Evolutionary conservation across 2,797 vertebrate species (phyloP).

Genomic region (Lepidocolaptes lacrymiger): DNA sequence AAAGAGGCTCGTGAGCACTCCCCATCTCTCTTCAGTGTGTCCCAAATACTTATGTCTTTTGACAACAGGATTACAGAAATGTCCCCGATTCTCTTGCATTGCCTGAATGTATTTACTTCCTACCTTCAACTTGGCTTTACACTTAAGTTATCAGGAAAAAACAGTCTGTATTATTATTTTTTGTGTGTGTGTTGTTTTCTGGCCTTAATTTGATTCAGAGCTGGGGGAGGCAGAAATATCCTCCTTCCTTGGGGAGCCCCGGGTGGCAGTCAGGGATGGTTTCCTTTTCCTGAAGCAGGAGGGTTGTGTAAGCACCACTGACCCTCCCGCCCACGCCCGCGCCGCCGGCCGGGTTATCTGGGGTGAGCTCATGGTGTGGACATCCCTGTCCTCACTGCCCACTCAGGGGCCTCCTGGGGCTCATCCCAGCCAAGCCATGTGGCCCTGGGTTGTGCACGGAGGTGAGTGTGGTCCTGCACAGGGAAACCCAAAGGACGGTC

Average conservation of each 20-base stretch:
- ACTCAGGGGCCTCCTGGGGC: background rate
- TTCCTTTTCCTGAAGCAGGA: slow-evolving; percentile 39
- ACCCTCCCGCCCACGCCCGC: background rate
- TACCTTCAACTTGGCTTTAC: background rate
- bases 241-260: background rate
- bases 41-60: background rate
- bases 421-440: background rate
- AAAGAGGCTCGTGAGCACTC: background rate
- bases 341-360: background rate
- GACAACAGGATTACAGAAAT: background rate
- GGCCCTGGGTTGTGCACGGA: background rate
- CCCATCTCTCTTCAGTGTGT: background rate
- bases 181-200: background rate
- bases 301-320: background rate
- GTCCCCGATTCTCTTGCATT: background rate
- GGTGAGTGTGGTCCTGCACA: background rate
- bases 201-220: slow-evolving; percentile 44
- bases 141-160: slow-evolving; percentile 25
- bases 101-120: slow-evolving; percentile 11
- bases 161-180: background rate
- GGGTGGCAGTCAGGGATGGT: background rate
- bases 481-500: background rate
- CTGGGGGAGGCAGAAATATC: slow-evolving; percentile 31
- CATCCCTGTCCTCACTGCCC: background rate
- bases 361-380: background rate